These are phyloP conservation scores for Drosophila stalkeri DNA, from an alignment of 2,888 invertebrate species.

Conservation along the genomic window DNA sequence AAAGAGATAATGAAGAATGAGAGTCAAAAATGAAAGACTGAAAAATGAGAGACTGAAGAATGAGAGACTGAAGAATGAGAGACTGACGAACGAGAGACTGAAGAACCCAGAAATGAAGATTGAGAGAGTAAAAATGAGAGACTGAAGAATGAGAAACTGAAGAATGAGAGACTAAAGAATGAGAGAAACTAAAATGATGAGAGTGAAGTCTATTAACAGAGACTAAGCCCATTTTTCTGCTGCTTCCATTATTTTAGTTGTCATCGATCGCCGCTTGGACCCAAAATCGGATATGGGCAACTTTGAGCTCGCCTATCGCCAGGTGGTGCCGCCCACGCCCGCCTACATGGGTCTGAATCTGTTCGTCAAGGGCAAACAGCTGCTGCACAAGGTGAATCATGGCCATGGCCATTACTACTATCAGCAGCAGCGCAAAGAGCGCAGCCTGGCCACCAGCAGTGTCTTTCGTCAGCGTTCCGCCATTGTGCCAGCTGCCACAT, in stretches of 20 bases:
- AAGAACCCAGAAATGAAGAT: too few relatives aligned
- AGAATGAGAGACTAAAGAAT: too few relatives aligned
- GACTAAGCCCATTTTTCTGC: neutral
- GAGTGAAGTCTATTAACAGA: too few relatives aligned
- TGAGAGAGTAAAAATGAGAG: neutral
- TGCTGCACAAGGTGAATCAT: slow-evolving; percentile 76
- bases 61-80: too few relatives aligned
- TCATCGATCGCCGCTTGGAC: slow-evolving; percentile 90
- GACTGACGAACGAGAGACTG: too few relatives aligned
- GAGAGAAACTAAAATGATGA: too few relatives aligned
- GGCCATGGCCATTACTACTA: slow-evolving; percentile 65
- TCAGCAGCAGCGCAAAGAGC: slow-evolving; percentile 76
- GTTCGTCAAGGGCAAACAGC: slow-evolving; percentile 84
- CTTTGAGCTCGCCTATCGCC: slow-evolving; percentile 92
- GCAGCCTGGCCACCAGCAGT: slow-evolving; percentile 66
- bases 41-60: neutral
- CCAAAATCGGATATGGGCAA: slow-evolving; percentile 92
- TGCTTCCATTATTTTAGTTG: slow-evolving; percentile 87
- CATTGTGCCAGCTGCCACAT: slow-evolving; percentile 58
- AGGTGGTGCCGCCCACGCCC: slow-evolving; percentile 91
- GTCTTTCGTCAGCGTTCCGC: slow-evolving; percentile 71
- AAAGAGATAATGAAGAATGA: too few relatives aligned
- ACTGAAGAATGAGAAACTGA: too few relatives aligned
- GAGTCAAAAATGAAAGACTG: too few relatives aligned
- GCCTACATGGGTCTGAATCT: slow-evolving; percentile 90